These are phyloP conservation scores for Drosophila sproati DNA, from an alignment of 1,140 invertebrate genomes.

Conservation along the genomic window DNA sequence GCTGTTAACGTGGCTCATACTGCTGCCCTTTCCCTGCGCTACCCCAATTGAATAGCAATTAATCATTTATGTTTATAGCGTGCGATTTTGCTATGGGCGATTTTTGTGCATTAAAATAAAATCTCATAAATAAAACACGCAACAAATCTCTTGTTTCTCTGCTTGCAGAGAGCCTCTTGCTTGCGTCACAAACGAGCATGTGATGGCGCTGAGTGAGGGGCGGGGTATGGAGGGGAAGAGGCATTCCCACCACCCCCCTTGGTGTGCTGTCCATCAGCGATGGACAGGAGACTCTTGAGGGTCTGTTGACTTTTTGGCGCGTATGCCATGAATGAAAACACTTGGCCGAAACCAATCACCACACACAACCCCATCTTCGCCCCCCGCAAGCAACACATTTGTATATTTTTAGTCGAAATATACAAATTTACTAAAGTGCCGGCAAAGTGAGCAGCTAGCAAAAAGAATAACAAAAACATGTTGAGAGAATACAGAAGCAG, in stretches of 20 bases:
- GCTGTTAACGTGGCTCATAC: constrained; percentile 12
- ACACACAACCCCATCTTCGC: background rate
- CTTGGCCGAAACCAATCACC: constrained; percentile 71
- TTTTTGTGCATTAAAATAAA: constrained; percentile 49
- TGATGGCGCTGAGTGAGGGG: background rate
- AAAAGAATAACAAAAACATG: constrained; percentile 17
- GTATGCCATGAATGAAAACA: constrained; percentile 71
- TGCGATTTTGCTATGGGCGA: constrained; percentile 16
- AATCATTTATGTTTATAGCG: constrained; percentile 63
- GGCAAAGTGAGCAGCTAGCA: constrained; percentile 10
- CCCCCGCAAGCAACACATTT: constrained; percentile 30
- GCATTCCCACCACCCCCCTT: background rate
- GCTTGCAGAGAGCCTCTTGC: background rate
- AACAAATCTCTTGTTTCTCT: constrained; percentile 34
- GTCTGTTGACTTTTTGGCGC: constrained; percentile 67
- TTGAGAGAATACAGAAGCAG: background rate
- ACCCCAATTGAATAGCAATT: constrained; percentile 51
- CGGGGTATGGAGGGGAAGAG: background rate
- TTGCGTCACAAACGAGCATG: constrained; percentile 26
- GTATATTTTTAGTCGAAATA: constrained; percentile 72
- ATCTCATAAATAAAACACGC: constrained; percentile 65
- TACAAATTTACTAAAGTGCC: constrained; percentile 69
- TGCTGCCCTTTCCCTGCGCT: background rate
- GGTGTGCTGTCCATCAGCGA: constrained; percentile 24
- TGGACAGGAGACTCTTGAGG: constrained; percentile 14